These are phyloP conservation scores for Addax nasomaculatus DNA, from an alignment of 2,113 vertebrate species.

Conservation along the genomic window DNA sequence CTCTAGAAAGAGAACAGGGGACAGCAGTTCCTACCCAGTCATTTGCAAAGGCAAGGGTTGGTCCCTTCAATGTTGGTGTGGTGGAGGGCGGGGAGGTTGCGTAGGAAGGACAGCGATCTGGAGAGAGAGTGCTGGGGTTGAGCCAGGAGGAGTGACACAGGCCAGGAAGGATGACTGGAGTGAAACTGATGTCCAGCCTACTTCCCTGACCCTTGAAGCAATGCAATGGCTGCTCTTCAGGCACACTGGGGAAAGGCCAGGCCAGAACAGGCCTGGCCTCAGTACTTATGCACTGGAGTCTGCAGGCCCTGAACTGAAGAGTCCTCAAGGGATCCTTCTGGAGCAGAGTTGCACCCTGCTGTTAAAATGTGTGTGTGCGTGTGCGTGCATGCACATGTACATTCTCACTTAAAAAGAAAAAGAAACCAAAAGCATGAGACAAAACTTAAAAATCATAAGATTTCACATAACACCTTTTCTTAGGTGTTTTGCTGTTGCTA, in stretches of 20 bases:
- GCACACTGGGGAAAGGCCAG: neutral
- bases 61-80: fast-evolving
- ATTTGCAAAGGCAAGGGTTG: neutral
- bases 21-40: neutral
- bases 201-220: neutral
- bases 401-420: neutral
- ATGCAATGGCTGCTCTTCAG: fast-evolving
- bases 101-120: no score
- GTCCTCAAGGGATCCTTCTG: neutral
- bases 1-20: neutral
- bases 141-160: neutral
- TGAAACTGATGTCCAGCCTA: fast-evolving
- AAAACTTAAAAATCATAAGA: neutral
- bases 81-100: fast-evolving
- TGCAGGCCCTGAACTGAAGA: neutral
- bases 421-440: neutral
- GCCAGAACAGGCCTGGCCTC: neutral
- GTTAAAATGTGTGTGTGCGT: neutral
- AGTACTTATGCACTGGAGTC: fast-evolving
- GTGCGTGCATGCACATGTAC: neutral
- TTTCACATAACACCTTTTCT: neutral
- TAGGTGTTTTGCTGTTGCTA: neutral
- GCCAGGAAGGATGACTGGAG: fast-evolving
- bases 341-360: neutral
- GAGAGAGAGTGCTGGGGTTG: neutral